phyloP scores from a whole-genome alignment of 1,140 invertebrate genomes.

The Aplysia californica region DNA sequence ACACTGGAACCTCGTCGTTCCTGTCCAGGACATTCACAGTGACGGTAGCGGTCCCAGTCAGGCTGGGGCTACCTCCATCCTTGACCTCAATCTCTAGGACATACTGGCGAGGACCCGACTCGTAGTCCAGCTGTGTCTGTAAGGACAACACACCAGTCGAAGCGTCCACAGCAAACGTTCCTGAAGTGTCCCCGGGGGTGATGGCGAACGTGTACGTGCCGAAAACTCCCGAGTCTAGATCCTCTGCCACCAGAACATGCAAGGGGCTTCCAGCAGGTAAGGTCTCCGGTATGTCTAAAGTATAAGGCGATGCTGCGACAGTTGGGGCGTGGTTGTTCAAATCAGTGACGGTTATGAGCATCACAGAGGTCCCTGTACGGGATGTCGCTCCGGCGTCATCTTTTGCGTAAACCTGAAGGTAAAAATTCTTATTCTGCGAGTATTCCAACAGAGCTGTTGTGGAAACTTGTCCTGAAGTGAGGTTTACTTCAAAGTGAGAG shows the following conservation, averaged over 20 bases:
- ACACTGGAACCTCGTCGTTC: conserved; percentile 30
- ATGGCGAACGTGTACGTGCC: conserved; percentile 5
- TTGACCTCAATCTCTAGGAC: not conserved
- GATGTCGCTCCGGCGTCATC: not conserved
- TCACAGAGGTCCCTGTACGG: not conserved
- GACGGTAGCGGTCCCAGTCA: conserved; percentile 10
- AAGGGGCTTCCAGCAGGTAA: conserved; percentile 79
- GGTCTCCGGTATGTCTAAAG: conserved; percentile 75
- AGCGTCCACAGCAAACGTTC: not conserved
- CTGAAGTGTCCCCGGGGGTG: conserved; percentile 2
- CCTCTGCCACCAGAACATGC: conserved; percentile 83
- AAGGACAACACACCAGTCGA: conserved; percentile 19
- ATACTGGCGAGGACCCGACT: not conserved
- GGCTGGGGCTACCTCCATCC: conserved; percentile 1
- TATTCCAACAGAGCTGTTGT: not conserved
- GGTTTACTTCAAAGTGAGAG: conserved; percentile 75
- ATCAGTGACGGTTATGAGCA: not conserved
- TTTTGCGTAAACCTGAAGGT: not conserved
- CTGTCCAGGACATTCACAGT: conserved; percentile 27
- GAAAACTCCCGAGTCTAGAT: conserved; percentile 77
- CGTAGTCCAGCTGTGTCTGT: conserved; percentile 5
- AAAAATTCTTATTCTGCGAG: not conserved
- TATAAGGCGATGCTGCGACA: conserved; percentile 44
- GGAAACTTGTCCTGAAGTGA: not conserved
- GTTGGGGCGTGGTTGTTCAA: conserved; percentile 49